Conservation (phyloP, 92 coral and sea anemone genomes). For the Siderastrea siderea region DNA sequence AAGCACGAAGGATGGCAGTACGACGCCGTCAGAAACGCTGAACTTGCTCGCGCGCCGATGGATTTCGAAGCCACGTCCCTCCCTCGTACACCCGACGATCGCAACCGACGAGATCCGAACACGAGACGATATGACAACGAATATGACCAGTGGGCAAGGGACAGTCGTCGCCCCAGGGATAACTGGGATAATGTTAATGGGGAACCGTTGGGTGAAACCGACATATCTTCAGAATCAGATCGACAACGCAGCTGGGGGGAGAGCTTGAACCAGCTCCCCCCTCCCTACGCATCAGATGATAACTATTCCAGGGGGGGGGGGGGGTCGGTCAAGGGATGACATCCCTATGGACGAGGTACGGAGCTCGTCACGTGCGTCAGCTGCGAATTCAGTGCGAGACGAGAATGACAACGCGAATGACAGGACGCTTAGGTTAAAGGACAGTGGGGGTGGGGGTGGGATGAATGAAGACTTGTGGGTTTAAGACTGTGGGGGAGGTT, state of each 20-base stretch:
- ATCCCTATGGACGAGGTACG: slow-evolving; percentile 35
- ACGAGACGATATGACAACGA: slow-evolving; percentile 55
- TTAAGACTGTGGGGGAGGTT: slow-evolving; percentile 11
- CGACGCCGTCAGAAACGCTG: slow-evolving; percentile 54
- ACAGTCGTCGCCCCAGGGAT: slow-evolving; percentile 28
- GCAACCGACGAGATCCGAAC: slow-evolving; percentile 45
- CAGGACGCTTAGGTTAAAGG: slow-evolving; percentile 29
- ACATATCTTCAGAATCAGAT: slow-evolving; percentile 59
- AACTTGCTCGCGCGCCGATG: slow-evolving; percentile 72
- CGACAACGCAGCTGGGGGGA: slow-evolving; percentile 83
- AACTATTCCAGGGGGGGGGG: slow-evolving; percentile 51
- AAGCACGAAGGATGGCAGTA: slow-evolving; percentile 88
- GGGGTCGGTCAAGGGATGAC: slow-evolving; percentile 51
- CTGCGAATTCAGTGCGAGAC: slow-evolving; percentile 38
- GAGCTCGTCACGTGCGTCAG: slow-evolving; percentile 31
- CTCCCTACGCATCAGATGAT: slow-evolving; percentile 86
- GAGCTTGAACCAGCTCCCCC: slow-evolving; percentile 76
- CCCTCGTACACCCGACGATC: slow-evolving; percentile 79
- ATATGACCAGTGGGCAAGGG: slow-evolving; percentile 34
- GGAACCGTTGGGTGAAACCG: slow-evolving; percentile 53
- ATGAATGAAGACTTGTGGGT: slow-evolving; percentile 54
- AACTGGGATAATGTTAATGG: slow-evolving; percentile 20
- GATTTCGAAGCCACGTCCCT: slow-evolving; percentile 84
- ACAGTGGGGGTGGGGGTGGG: slow-evolving; percentile 50
- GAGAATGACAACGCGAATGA: slow-evolving; percentile 33